Conservation (phyloP, 2,113 vertebrate genomes). For the Anas platyrhynchos region DNA sequence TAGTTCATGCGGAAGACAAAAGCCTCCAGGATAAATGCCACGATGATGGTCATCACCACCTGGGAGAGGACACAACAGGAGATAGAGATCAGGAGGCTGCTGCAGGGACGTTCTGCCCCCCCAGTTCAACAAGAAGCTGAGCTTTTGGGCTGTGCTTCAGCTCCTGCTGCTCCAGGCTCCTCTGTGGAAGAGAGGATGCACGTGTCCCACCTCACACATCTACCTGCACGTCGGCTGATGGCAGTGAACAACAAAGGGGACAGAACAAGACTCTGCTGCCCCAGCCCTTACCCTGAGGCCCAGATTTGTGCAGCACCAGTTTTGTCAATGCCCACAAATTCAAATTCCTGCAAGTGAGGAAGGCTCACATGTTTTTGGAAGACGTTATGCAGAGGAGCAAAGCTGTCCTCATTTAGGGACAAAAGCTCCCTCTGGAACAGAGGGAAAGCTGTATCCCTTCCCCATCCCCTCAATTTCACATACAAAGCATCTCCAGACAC, state of each 20-base stretch:
- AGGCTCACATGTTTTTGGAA: neutral
- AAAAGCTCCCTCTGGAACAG: neutral
- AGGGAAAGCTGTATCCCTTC: neutral
- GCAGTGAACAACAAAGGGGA: neutral
- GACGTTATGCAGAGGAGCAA: neutral
- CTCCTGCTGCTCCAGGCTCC: neutral
- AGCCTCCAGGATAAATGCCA: slow-evolving; percentile 96
- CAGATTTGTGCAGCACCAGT: neutral
- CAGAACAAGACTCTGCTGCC: neutral
- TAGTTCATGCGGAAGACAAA: slow-evolving; percentile 99
- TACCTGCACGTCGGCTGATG: neutral
- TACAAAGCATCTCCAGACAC: neutral
- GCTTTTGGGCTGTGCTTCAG: neutral
- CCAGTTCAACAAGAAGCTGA: neutral
- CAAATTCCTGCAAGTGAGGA: neutral
- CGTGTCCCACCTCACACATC: neutral
- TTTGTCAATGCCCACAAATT: neutral
- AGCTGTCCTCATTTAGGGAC: neutral
- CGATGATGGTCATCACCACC: slow-evolving; percentile 99
- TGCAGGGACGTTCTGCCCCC: neutral
- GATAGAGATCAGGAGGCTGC: neutral
- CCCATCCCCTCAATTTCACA: neutral
- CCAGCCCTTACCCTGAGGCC: neutral
- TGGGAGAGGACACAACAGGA: slow-evolving; percentile 32
- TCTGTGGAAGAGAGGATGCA: neutral